These are phyloP conservation scores for Zosterops lateralis DNA, from an alignment of 2,113 vertebrate species.

Conservation along the genomic window DNA sequence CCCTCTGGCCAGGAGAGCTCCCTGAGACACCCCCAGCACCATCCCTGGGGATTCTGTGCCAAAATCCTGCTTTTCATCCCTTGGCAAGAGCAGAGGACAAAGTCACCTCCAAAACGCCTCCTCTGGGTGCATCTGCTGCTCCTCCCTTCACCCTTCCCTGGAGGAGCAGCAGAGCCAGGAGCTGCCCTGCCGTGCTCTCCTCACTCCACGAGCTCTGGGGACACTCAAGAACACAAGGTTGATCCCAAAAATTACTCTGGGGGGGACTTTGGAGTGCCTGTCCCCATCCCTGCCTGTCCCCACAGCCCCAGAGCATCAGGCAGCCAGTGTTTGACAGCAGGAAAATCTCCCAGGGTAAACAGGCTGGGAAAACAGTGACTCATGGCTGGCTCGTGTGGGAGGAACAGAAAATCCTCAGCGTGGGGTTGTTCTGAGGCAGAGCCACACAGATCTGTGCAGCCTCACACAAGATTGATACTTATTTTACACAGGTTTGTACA, in stretches of 20 bases:
- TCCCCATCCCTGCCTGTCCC: not conserved
- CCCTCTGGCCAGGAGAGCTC: not conserved
- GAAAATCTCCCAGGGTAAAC: not conserved
- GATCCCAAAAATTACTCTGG: not conserved
- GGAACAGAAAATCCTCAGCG: not conserved
- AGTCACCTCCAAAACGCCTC: not conserved
- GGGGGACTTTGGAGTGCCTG: not conserved
- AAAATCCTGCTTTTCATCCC: not conserved
- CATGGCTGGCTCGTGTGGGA: not conserved
- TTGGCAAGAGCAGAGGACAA: not conserved
- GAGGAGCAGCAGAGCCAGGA: not conserved
- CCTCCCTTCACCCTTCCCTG: not conserved
- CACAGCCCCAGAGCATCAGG: not conserved
- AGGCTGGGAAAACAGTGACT: not conserved
- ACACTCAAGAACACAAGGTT: accelerated
- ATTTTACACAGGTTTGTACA: not conserved
- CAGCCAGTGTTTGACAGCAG: not conserved
- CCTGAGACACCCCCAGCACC: not conserved
- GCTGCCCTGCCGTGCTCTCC: not conserved
- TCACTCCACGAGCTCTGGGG: not conserved
- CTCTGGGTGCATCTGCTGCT: not conserved
- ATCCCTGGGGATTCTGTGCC: not conserved
- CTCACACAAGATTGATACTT: not conserved
- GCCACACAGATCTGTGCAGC: accelerated
- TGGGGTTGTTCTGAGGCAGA: not conserved